phyloP scores from a whole-genome alignment of 1,140 invertebrate genomes.

The Nephila pilipes region DNA sequence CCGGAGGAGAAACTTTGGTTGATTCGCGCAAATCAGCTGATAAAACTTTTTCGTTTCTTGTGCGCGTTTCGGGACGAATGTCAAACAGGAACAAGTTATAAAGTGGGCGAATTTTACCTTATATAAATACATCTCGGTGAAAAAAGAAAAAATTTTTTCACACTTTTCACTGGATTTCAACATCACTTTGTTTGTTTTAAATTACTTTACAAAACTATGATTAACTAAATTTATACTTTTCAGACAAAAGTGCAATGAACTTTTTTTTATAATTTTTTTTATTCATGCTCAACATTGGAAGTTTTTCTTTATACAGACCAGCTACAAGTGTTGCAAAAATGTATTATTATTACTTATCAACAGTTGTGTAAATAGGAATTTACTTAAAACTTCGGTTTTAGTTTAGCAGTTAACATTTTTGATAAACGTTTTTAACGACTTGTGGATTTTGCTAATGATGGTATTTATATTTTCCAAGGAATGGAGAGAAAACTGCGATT shows the following conservation, averaged over 20 bases:
- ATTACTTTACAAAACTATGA: too few species aligned
- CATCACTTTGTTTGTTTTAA: too few species aligned
- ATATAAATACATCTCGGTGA: too few species aligned
- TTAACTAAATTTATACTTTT: background rate
- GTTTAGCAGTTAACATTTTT: background rate
- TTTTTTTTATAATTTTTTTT: background rate
- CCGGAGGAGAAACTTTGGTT: constrained; percentile 8
- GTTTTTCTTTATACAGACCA: background rate
- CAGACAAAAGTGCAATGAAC: background rate
- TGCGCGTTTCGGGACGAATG: background rate
- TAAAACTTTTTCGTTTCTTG: constrained; percentile 26
- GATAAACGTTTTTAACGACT: background rate
- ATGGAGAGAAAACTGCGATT: background rate
- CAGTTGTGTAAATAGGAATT: background rate
- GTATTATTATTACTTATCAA: background rate
- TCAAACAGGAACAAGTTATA: background rate
- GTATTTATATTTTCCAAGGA: background rate
- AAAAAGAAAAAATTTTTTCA: too few species aligned
- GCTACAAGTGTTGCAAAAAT: background rate
- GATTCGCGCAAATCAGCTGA: constrained; percentile 5
- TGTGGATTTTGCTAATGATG: constrained; percentile 10
- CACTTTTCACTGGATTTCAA: too few species aligned
- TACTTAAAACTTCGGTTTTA: background rate
- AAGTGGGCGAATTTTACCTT: background rate
- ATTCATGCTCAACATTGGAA: background rate